Evolutionary conservation across 1,140 invertebrate species (phyloP), one percentile per base, ranked within the genome.

Genomic region (Phymastichus coffea): DNA sequence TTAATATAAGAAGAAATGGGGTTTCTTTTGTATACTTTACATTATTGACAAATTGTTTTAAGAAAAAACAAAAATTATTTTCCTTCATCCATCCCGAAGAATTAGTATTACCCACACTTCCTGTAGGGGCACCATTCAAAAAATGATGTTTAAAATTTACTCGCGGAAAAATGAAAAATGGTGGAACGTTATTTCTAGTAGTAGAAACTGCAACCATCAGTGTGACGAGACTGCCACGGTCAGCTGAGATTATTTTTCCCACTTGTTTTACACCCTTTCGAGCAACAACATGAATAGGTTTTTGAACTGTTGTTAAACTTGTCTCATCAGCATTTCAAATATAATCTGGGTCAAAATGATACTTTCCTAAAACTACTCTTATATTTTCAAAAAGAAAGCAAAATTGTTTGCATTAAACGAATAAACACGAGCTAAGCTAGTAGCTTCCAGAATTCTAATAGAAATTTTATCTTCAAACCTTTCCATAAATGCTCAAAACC

Each of bases 301-400:
- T 74, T 46, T 78, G 76, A 12, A 81, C 78, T 17, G 73, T 79
- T 9, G 73, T 77, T 28, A 75, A 57, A n/a, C 74, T 75, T 35
- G 72, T 81, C 63, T 82, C 75, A 67, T 78, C 75, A 23, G 72
- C 44, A 64, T 80, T 80, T 46, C 69, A 80, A 38, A 80, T 72
- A 47, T 12, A 30, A 22, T 52, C 26, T 38, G 56, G 55, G 67
- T 60, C 37, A 22, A 69, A 68, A 48, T 47, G 66, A 33, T 56
- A 44, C 60, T 40, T 38, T 44, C 40, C 2, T 61, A 56, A n/a
- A 14, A 51, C 48, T 56, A 41, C 15, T 12, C 17, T 17, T 6
- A 70, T 63, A 52, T 69, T 71, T 17, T 63, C 33, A 23, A 64
- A 71, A 61, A 73, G 71, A 10, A 17, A 12, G 41, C 33, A 2